phyloP scores from a whole-genome alignment of 2,888 invertebrate genomes.

The Synergus itoensis region DNA sequence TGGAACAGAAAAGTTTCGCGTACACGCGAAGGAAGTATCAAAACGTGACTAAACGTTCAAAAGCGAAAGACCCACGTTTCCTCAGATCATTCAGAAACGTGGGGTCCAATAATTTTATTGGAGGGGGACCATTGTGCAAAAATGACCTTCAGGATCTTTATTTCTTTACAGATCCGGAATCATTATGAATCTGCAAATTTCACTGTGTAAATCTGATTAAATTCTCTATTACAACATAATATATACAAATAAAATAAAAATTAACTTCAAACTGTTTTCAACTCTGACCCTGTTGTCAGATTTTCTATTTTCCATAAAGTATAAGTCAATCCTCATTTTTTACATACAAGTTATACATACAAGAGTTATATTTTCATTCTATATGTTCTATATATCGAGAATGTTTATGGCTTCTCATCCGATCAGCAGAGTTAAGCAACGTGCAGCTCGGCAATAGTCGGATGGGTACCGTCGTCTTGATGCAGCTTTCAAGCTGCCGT shows the following conservation, averaged over 20 bases:
- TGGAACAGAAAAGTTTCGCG: constrained; percentile 12
- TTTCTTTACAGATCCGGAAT: neutral
- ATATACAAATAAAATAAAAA: neutral
- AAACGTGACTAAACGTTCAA: constrained; percentile 59
- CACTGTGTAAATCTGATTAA: neutral
- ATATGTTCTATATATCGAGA: no score
- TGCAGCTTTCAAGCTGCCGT: no score
- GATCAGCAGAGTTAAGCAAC: no score
- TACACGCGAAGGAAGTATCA: constrained; percentile 51
- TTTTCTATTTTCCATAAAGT: no score
- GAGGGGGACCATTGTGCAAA: constrained; percentile 56
- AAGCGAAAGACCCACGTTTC: constrained; percentile 49
- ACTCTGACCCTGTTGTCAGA: no score
- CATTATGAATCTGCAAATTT: neutral
- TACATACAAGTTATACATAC: no score
- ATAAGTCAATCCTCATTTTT: no score
- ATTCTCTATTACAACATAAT: neutral
- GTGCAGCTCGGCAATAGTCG: no score
- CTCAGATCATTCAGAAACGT: no score
- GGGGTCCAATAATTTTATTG: constrained; percentile 14
- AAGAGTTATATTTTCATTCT: no score
- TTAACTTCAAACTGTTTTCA: neutral
- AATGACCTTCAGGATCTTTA: constrained; percentile 47
- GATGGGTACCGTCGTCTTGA: no score
- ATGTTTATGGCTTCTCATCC: no score